These are phyloP conservation scores for Xerus inauris DNA, from an alignment of 2,113 vertebrate species.

Conservation along the genomic window DNA sequence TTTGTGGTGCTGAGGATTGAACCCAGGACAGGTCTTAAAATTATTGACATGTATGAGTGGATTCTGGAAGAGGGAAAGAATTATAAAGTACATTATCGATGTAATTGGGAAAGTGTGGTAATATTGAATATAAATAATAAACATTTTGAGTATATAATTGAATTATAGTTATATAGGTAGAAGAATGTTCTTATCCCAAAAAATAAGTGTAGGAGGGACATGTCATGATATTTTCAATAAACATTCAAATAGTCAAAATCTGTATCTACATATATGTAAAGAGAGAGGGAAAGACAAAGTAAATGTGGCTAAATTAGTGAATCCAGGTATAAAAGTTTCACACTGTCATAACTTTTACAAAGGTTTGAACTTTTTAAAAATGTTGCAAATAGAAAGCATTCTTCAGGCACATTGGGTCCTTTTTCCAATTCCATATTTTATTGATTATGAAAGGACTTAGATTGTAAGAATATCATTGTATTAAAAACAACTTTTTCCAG, in stretches of 20 bases:
- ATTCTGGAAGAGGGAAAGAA: not conserved
- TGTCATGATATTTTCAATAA: not conserved
- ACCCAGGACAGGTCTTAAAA: not conserved
- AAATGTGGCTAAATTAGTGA: not conserved
- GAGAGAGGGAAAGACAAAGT: not conserved
- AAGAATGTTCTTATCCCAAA: not conserved
- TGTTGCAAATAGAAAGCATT: not conserved
- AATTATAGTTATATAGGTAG: not conserved
- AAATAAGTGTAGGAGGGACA: not conserved
- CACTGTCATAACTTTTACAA: not conserved
- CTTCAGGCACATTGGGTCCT: not conserved
- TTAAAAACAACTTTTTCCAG: not conserved
- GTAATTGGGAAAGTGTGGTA: not conserved
- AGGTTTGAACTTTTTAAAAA: slow-evolving; percentile 8
- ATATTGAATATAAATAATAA: not conserved
- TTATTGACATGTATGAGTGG: not conserved
- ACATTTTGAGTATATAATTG: slow-evolving; percentile 24
- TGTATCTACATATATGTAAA: not conserved
- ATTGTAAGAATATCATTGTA: not conserved
- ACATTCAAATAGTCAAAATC: not conserved
- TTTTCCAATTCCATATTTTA: not conserved
- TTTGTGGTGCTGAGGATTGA: not conserved
- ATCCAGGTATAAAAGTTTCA: not conserved
- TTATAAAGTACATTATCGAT: slow-evolving; percentile 21
- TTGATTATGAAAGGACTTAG: not conserved